These are phyloP conservation scores for Cyanoderma ruficeps DNA, from an alignment of 2,113 vertebrate species.

Conservation along the genomic window DNA sequence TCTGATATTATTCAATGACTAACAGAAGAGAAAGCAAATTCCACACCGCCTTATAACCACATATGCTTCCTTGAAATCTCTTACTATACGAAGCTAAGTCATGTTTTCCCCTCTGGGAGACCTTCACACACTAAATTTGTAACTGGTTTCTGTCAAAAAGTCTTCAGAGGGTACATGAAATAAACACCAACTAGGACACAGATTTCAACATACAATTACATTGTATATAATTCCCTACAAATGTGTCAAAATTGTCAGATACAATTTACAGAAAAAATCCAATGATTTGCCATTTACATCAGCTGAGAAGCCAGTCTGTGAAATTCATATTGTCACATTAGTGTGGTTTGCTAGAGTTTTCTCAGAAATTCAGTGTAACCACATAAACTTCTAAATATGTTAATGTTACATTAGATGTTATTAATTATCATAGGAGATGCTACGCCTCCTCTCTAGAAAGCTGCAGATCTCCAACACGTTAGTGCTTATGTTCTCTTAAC, in stretches of 20 bases:
- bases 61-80: not conserved
- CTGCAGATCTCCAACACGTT: not conserved
- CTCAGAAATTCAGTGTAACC: not conserved
- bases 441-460: not conserved
- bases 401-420: not conserved
- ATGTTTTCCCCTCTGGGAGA: not conserved
- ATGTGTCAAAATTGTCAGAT: not conserved
- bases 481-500: not conserved
- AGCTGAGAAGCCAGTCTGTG: not conserved
- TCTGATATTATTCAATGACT: not conserved
- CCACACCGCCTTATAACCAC: not conserved
- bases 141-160: not conserved
- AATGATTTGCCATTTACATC: not conserved
- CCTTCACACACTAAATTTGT: rapidly evolving
- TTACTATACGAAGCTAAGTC: not conserved
- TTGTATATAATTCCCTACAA: not conserved
- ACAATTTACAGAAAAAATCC: not conserved
- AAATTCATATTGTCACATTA: not conserved
- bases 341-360: not conserved
- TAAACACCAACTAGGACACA: not conserved
- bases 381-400: not conserved
- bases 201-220: not conserved
- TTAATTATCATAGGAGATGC: not conserved
- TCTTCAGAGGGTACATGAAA: not conserved
- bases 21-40: not conserved